These are phyloP conservation scores for Atopsyche davidsoni DNA, from an alignment of 1,140 invertebrate species.

Conservation along the genomic window DNA sequence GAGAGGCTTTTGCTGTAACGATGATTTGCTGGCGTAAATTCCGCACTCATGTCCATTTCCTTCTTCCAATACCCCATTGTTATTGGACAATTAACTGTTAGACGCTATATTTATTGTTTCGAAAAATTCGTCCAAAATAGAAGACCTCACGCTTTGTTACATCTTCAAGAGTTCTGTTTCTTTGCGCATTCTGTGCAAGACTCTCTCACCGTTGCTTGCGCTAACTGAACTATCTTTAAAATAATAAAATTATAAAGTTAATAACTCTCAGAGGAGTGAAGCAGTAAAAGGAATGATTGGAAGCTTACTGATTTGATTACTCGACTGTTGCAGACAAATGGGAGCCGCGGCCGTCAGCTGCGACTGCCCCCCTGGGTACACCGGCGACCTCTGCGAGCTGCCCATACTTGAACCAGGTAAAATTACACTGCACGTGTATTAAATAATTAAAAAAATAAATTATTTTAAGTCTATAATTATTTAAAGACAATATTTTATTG, in stretches of 20 bases:
- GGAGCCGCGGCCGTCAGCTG: slow-evolving; percentile 63
- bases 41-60: no score
- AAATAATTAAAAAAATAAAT: neutral
- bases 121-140: no score
- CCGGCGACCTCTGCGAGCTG: slow-evolving; percentile 61
- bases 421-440: slow-evolving; percentile 1
- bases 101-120: no score
- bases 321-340: slow-evolving; percentile 57
- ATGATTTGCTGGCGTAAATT: no score
- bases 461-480: neutral
- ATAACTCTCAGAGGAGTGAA: neutral
- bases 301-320: neutral
- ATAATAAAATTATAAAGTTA: neutral
- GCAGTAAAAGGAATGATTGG: neutral
- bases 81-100: no score
- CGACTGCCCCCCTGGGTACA: slow-evolving; percentile 57
- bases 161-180: no score
- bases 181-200: no score
- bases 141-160: no score
- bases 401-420: slow-evolving; percentile 46
- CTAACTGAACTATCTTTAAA: no score
- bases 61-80: no score
- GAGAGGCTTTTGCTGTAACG: no score
- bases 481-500: neutral
- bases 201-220: no score